These are phyloP conservation scores for Kradibia gibbosae DNA, from an alignment of 1,140 invertebrate genomes.

Conservation along the genomic window DNA sequence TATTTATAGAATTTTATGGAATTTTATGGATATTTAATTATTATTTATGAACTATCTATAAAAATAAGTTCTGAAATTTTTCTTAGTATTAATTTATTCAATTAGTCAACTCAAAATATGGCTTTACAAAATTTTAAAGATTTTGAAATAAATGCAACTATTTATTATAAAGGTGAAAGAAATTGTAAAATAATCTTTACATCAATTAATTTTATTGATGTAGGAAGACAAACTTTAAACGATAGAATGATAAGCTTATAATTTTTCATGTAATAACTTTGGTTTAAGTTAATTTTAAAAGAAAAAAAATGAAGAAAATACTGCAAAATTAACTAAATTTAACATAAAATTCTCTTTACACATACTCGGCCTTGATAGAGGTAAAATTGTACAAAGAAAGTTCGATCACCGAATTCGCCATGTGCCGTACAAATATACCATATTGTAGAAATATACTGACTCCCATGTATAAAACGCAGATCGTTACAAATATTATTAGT, in stretches of 20 bases:
- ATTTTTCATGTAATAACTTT: no score
- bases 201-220: not conserved
- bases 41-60: no score
- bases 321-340: slow-evolving; percentile 40
- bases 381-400: slow-evolving; percentile 55
- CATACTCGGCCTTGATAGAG: slow-evolving; percentile 44
- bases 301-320: not conserved
- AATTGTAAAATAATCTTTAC: no score
- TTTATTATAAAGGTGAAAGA: no score
- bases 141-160: no score
- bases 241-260: not conserved
- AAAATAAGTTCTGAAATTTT: no score
- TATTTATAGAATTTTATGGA: not conserved
- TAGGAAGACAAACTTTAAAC: not conserved
- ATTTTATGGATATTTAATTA: no score
- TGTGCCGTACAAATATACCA: slow-evolving; percentile 36
- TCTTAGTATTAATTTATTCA: no score
- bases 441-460: slow-evolving; percentile 49
- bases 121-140: no score
- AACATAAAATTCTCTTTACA: slow-evolving; percentile 36
- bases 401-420: slow-evolving; percentile 35
- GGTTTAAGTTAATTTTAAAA: not conserved
- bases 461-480: slow-evolving; percentile 45
- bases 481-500: slow-evolving; percentile 40
- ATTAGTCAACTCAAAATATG: no score